Evolutionary conservation across 2,797 vertebrate genomes (phyloP), one percentile per base, ranked within the genome.

Genomic region (Lacerta agilis): DNA sequence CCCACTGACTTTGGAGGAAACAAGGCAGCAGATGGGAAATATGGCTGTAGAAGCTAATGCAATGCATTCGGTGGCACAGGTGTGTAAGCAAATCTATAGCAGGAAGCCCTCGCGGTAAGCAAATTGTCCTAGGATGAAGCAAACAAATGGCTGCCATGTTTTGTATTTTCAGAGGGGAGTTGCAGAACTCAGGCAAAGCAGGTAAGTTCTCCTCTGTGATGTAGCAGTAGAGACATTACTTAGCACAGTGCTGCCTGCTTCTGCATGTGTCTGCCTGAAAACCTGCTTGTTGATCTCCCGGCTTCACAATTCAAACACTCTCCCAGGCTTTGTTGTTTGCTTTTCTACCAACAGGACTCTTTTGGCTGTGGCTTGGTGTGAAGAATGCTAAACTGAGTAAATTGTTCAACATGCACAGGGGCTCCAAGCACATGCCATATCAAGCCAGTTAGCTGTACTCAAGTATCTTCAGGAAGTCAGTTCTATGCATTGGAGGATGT

Each of bases 141-240:
- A 85, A 58, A 67, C 72, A 83, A 80, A 61, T 5, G 45, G 58
- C 69, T 67, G 81, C 73, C 87, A 43, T 61, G 45, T 72, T 86
- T 77, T 93, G 58, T 87, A 67, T 92, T 91, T 90, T 79, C 84
- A 87, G 89, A 84, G 77, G 87, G 43, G 86, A 90, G 13, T 29
- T 82, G 10, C 38, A 67, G 76, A 69, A 71, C 11, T 36, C 86
- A 64, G 77, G 55, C 49, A 78, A 72, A 75, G 33, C 81, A 85
- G 92, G 89, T 88, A 80, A 91, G 89, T 88, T 83, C 83, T 3
- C 4, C 67, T 20, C 2, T 55, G 17, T 55, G 78, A 27, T 20
- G 2, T 76, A 76, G 71, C 69, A 72, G 76, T 79, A 41, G 49
- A 75, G 73, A 64, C 11, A 17, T 27, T 25, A 64, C 20, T 43